Conservation (phyloP, 2,888 invertebrate genomes). For the Drosophila limbata region DNA sequence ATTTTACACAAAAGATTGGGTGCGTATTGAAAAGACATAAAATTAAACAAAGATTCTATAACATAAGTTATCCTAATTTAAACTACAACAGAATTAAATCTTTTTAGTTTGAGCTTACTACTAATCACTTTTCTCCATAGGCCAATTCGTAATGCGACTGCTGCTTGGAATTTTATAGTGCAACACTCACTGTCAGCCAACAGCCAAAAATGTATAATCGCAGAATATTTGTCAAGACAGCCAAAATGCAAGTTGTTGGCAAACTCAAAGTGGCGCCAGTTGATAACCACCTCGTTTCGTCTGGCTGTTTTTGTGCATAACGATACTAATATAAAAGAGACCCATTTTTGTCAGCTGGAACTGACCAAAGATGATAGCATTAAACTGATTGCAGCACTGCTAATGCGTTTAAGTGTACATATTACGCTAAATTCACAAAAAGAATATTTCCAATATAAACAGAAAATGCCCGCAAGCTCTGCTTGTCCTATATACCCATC, state of each 20-base stretch:
- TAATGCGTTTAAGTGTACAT: constrained; percentile 49
- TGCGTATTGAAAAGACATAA: not conserved
- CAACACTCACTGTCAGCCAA: constrained; percentile 17
- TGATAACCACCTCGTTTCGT: constrained; percentile 48
- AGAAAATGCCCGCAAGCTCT: not conserved
- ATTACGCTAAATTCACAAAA: constrained; percentile 30
- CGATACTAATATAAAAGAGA: constrained; percentile 25
- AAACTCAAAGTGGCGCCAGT: constrained; percentile 23
- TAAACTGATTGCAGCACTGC: constrained; percentile 38
- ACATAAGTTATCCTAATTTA: not conserved
- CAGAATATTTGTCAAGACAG: constrained; percentile 28
- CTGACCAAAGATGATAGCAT: constrained; percentile 41
- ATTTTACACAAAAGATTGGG: constrained; percentile 21
- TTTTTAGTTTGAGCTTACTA: not conserved
- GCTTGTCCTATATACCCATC: not conserved
- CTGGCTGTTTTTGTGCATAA: constrained; percentile 50
- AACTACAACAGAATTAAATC: not conserved
- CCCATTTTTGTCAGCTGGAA: constrained; percentile 29
- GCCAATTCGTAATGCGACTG: constrained; percentile 16
- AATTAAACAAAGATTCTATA: not conserved
- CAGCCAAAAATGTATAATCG: constrained; percentile 1
- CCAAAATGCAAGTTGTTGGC: constrained; percentile 30
- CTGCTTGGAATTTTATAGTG: constrained; percentile 44
- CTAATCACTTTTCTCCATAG: constrained; percentile 18
- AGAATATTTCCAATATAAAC: constrained; percentile 11